A percentile compares a stretch with the other conserved stretches of the same genome.
Evolutionary conservation across 1,140 invertebrate species (phyloP).

Genomic region (Tetramorium parvispinum): DNA sequence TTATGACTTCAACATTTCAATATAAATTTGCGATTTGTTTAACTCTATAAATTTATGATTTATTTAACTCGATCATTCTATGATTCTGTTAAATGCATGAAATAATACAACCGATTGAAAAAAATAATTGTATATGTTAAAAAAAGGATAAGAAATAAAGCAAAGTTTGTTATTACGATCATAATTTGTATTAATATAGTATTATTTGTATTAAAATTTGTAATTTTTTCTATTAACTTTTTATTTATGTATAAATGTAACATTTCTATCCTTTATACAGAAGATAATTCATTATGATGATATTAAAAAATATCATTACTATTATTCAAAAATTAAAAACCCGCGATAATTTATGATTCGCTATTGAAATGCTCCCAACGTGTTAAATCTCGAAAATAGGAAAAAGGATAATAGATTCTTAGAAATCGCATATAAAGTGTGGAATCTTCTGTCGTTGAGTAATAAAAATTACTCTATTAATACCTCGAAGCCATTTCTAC

Average conservation of each 20-base stretch:
- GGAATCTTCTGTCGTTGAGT: neutral
- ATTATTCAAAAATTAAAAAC: neutral
- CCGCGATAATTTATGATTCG: neutral
- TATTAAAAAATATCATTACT: neutral
- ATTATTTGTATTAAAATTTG: no score
- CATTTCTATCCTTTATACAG: no score
- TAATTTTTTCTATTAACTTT: neutral
- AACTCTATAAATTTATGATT: neutral
- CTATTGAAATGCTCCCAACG: neutral
- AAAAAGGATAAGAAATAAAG: neutral
- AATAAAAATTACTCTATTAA: constrained; percentile 38
- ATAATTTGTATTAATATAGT: neutral
- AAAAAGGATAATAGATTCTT: neutral
- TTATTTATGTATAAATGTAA: neutral
- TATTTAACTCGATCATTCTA: no score
- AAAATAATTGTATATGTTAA: neutral
- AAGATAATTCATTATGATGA: neutral
- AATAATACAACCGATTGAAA: neutral
- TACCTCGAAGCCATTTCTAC: constrained; percentile 34
- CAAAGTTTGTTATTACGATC: neutral
- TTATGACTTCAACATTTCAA: neutral
- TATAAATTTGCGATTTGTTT: neutral
- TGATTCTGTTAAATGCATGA: neutral
- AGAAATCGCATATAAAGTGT: neutral
- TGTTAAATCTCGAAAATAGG: neutral